Evolutionary conservation across 1,140 invertebrate genomes (phyloP).

Genomic region (Trichomalopsis sarcophagae): DNA sequence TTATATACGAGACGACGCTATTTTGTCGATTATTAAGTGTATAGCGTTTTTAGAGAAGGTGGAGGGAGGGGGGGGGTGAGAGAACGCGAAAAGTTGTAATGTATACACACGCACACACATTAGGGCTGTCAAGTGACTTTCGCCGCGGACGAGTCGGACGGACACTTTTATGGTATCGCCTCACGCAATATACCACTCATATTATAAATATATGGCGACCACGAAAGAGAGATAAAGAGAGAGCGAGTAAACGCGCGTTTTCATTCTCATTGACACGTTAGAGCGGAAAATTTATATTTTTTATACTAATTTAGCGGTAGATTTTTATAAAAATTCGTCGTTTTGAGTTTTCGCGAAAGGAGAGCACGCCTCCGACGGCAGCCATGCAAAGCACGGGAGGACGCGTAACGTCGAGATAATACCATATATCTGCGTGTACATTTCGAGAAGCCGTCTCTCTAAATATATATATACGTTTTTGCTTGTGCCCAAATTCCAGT

Average conservation of each 20-base stretch:
- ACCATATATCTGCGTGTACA: not conserved
- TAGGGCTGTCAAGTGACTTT: constrained; percentile 46
- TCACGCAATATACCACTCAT: not conserved
- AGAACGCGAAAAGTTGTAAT: constrained; percentile 15
- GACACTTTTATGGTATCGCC: constrained; percentile 35
- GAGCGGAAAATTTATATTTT: constrained; percentile 53
- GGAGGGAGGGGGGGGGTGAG: no score
- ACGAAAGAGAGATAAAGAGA: constrained; percentile 9
- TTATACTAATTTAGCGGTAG: constrained; percentile 54
- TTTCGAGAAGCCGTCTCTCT: no score
- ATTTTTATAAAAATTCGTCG: constrained; percentile 52
- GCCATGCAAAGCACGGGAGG: not conserved
- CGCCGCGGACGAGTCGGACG: constrained; percentile 51
- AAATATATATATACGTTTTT: not conserved
- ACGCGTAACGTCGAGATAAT: not conserved
- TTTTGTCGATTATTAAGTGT: constrained; percentile 45
- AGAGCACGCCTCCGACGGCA: not conserved
- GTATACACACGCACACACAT: constrained; percentile 10
- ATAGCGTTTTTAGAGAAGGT: constrained; percentile 44
- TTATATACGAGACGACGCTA: constrained; percentile 39
- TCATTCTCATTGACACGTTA: constrained; percentile 24
- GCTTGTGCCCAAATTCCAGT: not conserved
- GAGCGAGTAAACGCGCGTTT: constrained; percentile 38
- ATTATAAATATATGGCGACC: constrained; percentile 32
- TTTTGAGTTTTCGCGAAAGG: constrained; percentile 37